Base-by-base conservation (phyloP, 1,140 invertebrate genomes). In the Lepidotrigona ventralis region DNA sequence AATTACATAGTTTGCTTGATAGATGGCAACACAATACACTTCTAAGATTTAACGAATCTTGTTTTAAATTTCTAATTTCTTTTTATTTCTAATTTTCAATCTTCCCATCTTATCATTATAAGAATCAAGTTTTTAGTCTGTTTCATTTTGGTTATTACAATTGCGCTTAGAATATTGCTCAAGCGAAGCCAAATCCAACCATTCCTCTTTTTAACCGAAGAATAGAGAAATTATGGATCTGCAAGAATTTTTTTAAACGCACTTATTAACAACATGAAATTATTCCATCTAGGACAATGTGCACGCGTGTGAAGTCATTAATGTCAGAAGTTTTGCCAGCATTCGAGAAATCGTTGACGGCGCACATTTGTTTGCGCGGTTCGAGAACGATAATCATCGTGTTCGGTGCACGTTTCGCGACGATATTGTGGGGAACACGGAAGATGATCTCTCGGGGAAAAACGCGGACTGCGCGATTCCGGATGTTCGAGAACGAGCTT, bases 301-400 rank as follows among this genome's bases (percentile, higher is more conserved):
- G 21, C 15, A 66, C 29, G 9, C 1, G 64, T 17, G 33, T 19
- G 3, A 11, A 33, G 15, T 66, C 17, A 33, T 66, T 66, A 21
- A 66, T 66, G 8, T 19, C 9, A 11, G 64, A 33, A 60, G 8
- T 33, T 21, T 19, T 19, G 1, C 17, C 19, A 66, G 17, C 29
- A 11, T 66, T 66, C 29, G 11, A 56, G 17, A 72, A 73, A 54
- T 58, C 80, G 14, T 53, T 26, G 23, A 64, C 39, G 58, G 21
- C 29, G 17, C 53, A 54, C 9, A 17, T 33, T 71, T 71, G 63
- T 58, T 29, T 19, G 26, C 39, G n/a, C 39, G n/a, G 54, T 85
- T 82, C 58, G 53, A 56, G 17, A 26, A 56, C 29, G 66, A 74
- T 85, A 77, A 85, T 85, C 56, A 81, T 85, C 72, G 54, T 39